Evolutionary conservation across 1,140 invertebrate species (phyloP).

Genomic region (Cyclargus thomasi): DNA sequence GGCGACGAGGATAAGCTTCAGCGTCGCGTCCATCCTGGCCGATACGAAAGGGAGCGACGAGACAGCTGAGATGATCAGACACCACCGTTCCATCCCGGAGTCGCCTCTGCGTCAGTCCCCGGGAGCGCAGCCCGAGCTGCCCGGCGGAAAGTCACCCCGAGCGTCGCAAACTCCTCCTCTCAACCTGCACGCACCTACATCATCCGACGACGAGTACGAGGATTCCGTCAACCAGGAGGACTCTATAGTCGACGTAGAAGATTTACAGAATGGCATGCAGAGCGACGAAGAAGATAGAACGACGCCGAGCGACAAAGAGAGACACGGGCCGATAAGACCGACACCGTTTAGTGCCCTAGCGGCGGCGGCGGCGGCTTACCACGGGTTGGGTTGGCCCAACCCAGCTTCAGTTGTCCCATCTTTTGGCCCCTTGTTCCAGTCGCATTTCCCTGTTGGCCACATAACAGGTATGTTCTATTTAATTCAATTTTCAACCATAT

Average conservation of each 20-base stretch:
- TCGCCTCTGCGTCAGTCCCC: slow-evolving; percentile 67
- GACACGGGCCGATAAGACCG: slow-evolving; percentile 76
- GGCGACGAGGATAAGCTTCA: slow-evolving; percentile 79
- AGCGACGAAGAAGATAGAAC: slow-evolving; percentile 67
- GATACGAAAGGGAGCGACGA: slow-evolving; percentile 77
- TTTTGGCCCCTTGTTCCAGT: slow-evolving; percentile 75
- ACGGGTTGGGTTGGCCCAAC: slow-evolving; percentile 75
- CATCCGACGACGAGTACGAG: slow-evolving; percentile 79
- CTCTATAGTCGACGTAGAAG: slow-evolving; percentile 81
- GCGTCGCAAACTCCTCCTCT: slow-evolving; percentile 58
- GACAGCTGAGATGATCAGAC: slow-evolving; percentile 63
- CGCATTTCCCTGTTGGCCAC: slow-evolving; percentile 78
- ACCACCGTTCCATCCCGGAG: slow-evolving; percentile 65
- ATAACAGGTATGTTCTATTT: slow-evolving; percentile 72
- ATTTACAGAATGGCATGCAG: slow-evolving; percentile 75
- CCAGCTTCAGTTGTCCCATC: slow-evolving; percentile 62
- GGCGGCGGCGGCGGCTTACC: slow-evolving; percentile 78
- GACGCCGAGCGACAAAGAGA: slow-evolving; percentile 50
- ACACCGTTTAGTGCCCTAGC: slow-evolving; percentile 81
- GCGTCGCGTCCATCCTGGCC: slow-evolving; percentile 80
- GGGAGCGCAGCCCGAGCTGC: slow-evolving; percentile 61
- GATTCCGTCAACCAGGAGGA: slow-evolving; percentile 79
- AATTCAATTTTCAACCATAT: not conserved
- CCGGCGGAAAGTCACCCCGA: slow-evolving; percentile 56
- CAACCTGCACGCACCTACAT: slow-evolving; percentile 61